phyloP scores from a whole-genome alignment of 2,888 invertebrate species.

The Isotomurus palustris region DNA sequence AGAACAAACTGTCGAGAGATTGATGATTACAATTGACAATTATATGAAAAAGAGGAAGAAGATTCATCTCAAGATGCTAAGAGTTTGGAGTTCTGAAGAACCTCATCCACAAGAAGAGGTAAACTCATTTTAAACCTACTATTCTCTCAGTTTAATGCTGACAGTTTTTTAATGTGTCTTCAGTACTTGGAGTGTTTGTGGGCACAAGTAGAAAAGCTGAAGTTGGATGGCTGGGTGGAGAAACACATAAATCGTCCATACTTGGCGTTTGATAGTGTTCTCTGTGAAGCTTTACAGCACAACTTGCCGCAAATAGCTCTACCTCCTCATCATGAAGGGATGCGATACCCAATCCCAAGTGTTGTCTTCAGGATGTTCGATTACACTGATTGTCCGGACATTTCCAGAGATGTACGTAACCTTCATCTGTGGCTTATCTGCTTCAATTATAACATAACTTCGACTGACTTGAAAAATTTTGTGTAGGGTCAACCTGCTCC shows the following conservation, averaged over 20 bases:
- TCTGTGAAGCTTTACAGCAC: slow-evolving; percentile 94
- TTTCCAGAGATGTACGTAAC: slow-evolving; percentile 26
- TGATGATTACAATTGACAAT: slow-evolving; percentile 83
- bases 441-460: no score
- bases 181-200: slow-evolving; percentile 91
- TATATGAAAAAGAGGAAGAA: slow-evolving; percentile 89
- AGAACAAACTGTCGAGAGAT: slow-evolving; percentile 82
- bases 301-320: slow-evolving; percentile 85
- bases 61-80: slow-evolving; percentile 84
- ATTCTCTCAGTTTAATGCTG: not conserved
- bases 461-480: not conserved
- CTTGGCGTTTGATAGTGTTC: slow-evolving; percentile 86
- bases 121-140: slow-evolving; percentile 23
- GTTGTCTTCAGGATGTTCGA: slow-evolving; percentile 97
- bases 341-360: slow-evolving; percentile 88
- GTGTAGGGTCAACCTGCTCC: slow-evolving; percentile 59
- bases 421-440: not conserved
- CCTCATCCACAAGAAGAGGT: slow-evolving; percentile 90
- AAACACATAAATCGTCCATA: slow-evolving; percentile 94
- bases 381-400: slow-evolving; percentile 96
- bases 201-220: slow-evolving; percentile 86
- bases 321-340: slow-evolving; percentile 86
- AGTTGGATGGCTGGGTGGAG: slow-evolving; percentile 93
- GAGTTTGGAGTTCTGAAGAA: slow-evolving; percentile 90
- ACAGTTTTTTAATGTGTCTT: slow-evolving; percentile 18